Conservation (phyloP, 2,888 invertebrate genomes). For the Temnothorax unifasciatus region DNA sequence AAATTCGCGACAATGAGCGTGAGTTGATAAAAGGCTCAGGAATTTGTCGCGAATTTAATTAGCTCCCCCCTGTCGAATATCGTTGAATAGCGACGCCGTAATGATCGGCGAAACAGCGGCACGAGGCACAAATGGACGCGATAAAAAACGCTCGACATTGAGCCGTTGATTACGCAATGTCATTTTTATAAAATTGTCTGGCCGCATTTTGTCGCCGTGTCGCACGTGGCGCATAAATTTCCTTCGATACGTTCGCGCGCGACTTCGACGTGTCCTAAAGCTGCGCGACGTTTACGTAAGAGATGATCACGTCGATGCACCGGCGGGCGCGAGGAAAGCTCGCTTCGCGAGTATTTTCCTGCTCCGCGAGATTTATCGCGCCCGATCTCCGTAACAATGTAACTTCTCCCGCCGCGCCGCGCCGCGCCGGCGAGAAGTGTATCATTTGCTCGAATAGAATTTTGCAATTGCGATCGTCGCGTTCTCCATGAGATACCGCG, state of each 20-base stretch:
- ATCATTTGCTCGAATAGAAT: conserved; percentile 2
- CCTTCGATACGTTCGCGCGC: background rate
- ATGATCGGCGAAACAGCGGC: background rate
- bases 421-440: background rate
- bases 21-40: background rate
- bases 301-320: background rate
- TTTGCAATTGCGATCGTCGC: conserved; percentile 1
- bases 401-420: background rate
- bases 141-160: conserved; percentile 26
- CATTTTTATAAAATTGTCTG: conserved; percentile 36
- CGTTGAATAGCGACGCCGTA: background rate
- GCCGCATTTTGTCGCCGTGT: conserved; percentile 3
- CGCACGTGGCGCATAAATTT: conserved; percentile 42
- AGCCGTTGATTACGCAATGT: conserved; percentile 27
- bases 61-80: background rate
- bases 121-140: background rate
- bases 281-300: conserved; percentile 34
- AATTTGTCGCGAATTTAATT: background rate
- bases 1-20: background rate
- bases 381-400: background rate
- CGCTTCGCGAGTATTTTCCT: background rate
- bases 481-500: conserved; percentile 11
- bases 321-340: conserved; percentile 1
- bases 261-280: background rate
- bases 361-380: background rate